Evolutionary conservation across 2,113 vertebrate genomes (phyloP), one percentile per base, ranked within the genome.

Genomic region (Podiceps cristatus): DNA sequence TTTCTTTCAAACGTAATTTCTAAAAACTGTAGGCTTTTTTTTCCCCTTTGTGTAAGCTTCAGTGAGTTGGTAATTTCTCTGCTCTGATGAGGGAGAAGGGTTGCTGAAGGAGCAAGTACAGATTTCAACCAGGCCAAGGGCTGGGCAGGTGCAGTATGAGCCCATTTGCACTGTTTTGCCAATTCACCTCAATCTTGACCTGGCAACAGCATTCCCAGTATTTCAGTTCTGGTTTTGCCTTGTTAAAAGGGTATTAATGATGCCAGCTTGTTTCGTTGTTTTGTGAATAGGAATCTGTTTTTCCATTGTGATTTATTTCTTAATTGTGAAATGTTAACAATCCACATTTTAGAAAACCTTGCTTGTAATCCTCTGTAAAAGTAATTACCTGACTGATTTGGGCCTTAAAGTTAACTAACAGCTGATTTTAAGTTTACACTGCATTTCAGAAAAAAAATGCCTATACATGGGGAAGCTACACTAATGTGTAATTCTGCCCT

Each of bases 401-500:
- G 75, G 64, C 68, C 91, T 91, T 91, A 63, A 89, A 80, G 86
- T 42, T 86, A 88, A 47, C 64, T 82, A 80, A 80, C 5, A 15
- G 62, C 50, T 69, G 84, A 90, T 81, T 90, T 89, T 89, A 87
- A 78, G 80, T 96, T 94, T 87, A 59, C 20, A 31, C 62, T 76
- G 62, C 59, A 76, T 96, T 96, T 96, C 59, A 86, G 73, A 22
- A 63, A 93, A 86, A 95, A 94, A 44, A 44, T 17, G 95, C 75
- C 93, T 96, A 35, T 95, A 79, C 93, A 76, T 85, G 94, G 89
- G 94, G 90, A 97, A 91, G 89, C 91, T 94, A 90, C 91, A 94
- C 86, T 96, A 95, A 94, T 95, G 93, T 96, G 95, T 93, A 95
- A 87, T 94, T 96, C 94, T 97, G 95, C 80, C 95, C 96, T 96